Evolutionary conservation across 1,140 invertebrate genomes (phyloP), one percentile per base, ranked within the genome.

Genomic region (Tetragnatha versicolor): DNA sequence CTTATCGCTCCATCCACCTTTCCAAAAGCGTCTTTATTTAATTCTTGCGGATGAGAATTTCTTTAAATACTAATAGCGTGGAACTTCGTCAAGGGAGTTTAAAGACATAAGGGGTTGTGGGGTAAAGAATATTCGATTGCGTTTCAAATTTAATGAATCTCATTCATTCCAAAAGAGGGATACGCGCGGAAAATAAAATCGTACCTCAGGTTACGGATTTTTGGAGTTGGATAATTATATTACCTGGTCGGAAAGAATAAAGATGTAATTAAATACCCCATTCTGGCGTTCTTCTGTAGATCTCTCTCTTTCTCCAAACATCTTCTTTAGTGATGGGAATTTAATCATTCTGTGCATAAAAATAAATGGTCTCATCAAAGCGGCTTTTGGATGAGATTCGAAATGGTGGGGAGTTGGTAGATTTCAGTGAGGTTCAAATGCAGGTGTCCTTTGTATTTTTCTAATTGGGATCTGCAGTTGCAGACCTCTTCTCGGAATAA

Each of bases 121-220:
- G 27, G 60, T 39, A 63, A 14, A 10, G 35, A 31, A 63, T 39
- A 63, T 63, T 63, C 60, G 60, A 63, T 63, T 63, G n/a, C 60
- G 25, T 33, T 39, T 63, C 33, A 37, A 39, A 37, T 39, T 63
- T 63, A 63, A 63, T 63, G 60, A 63, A 63, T 22, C 37, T 63
- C 60, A n/a, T 63, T 63, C 20, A 0, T 63, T 14, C 22, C n/a
- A 10, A n/a, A 3, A 22, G 37, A 17, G 17, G 33, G 10, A 14
- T 25, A 17, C 4, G n/a, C 14, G 25, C 33, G 12, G 12, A 14
- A 25, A n/a, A 39, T 31, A 42, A 25, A 63, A 42, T 33, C 35
- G 55, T 58, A 33, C 55, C 35, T 58, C 55, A 58, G 55, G 35
- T 58, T 58, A 58, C 29, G 29, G 29, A 33, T 58, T 58, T 58